Evolutionary conservation across 2,888 invertebrate species (phyloP), one percentile per base, ranked within the genome.

Genomic region (Sphinx pinastri): DNA sequence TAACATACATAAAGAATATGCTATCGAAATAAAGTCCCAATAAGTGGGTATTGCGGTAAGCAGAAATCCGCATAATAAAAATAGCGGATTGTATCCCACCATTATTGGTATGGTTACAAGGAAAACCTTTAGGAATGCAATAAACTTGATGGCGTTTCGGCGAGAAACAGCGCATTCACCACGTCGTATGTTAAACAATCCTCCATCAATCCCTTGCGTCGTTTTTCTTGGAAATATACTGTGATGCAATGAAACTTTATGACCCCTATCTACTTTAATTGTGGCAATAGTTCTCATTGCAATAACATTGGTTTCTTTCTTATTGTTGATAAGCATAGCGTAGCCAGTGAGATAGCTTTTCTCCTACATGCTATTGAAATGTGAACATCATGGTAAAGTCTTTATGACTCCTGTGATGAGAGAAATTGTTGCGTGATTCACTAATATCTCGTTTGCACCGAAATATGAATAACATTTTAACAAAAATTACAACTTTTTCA

Each of bases 41-140:
- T 57, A 19, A 57, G 25, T 19, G 25, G 12, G 6, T 11, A 25
- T 57, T 12, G 57, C 12, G 25, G 57, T 57, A 5, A 57, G 25
- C 25, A 13, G 19, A 63, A 47, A 45, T 47, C 12, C 16, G 49
- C 49, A 16, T 12, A 49, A 63, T 63, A 49, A 19, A 47, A 49
- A 25, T 63, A 13, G 49, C n/a, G 60, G 13, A 19, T 49, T 13
- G 19, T 49, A 49, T 49, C 13, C 19, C 7, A 49, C 19, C 16
- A 49, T 16, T 49, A 49, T 63, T 19, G 49, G 1, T 63, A 63
- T 0, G n/a, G 47, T 49, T 63, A 60, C 49, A 63, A 49, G 19
- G 49, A 63, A 63, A 63, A 25, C 63, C 63, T 49, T 60, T 49
- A 19, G 49, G 63, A 13, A 63, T 19, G 63, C 49, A 49, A 49